phyloP scores from a whole-genome alignment of 2,113 vertebrate genomes.

The Corythaixoides concolor region DNA sequence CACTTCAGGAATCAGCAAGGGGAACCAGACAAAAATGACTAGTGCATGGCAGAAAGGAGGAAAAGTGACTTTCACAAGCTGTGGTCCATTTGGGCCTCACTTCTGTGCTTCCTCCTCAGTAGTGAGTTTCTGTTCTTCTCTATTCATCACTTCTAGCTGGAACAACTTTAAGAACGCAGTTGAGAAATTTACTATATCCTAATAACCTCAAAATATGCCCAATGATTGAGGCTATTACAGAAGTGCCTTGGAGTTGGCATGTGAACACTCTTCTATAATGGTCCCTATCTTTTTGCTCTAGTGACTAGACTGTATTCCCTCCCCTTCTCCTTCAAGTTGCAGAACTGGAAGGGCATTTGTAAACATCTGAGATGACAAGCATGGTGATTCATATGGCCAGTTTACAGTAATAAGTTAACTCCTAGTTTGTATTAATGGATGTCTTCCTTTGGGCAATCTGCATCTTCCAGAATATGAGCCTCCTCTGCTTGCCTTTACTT shows the following conservation, averaged over 20 bases:
- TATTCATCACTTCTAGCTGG: neutral
- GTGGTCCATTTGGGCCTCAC: neutral
- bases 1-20: neutral
- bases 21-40: neutral
- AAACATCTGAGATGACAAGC: neutral
- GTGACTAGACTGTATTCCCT: neutral
- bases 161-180: neutral
- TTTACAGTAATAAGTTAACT: neutral
- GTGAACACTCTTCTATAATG: neutral
- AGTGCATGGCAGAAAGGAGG: neutral
- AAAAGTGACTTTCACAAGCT: accelerated
- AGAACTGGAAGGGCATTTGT: neutral
- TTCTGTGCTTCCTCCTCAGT: neutral
- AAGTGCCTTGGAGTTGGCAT: neutral
- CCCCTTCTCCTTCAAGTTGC: neutral
- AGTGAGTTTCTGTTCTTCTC: neutral
- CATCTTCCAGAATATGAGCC: neutral
- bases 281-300: neutral
- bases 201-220: neutral
- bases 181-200: neutral
- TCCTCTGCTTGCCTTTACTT: neutral
- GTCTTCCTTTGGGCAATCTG: neutral
- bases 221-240: neutral
- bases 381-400: neutral
- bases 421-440: neutral